These are phyloP conservation scores for Cottus gobio DNA, from an alignment of 2,113 vertebrate species.

Conservation along the genomic window DNA sequence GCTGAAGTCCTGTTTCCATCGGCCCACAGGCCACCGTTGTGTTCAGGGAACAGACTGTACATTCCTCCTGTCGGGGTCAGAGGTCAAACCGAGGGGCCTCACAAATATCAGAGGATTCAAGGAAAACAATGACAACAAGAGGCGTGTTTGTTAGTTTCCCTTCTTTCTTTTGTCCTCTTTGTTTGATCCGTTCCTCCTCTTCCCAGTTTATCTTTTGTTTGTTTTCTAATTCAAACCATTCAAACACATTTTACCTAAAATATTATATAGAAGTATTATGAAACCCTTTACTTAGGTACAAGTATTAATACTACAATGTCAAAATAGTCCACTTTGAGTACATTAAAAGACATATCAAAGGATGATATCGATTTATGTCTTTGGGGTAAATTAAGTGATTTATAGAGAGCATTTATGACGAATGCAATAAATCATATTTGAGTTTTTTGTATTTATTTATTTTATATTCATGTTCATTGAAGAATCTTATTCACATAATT, in stretches of 20 bases:
- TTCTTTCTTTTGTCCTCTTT: not conserved
- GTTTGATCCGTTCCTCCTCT: not conserved
- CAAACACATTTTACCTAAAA: too few species aligned
- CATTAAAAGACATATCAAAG: too few species aligned
- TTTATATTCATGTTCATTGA: not conserved
- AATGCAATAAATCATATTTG: not conserved
- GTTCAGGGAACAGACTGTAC: not conserved
- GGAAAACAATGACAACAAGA: conserved; percentile 9
- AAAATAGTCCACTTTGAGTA: too few species aligned
- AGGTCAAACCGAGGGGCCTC: conserved; percentile 24
- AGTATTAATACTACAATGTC: too few species aligned
- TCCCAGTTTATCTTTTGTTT: not conserved
- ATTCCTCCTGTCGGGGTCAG: conserved; percentile 27
- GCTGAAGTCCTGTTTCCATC: not conserved
- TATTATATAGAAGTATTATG: not conserved
- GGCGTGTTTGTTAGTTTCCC: not conserved
- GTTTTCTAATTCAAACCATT: not conserved
- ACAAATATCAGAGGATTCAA: not conserved
- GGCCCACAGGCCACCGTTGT: not conserved
- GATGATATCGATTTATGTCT: not conserved
- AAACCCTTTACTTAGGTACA: not conserved
- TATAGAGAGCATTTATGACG: not conserved
- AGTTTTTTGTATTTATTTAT: too few species aligned
- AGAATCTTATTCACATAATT: not conserved
- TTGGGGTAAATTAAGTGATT: not conserved